Evolutionary conservation across 1,140 invertebrate genomes (phyloP), one percentile per base, ranked within the genome.

Genomic region (Meloidogyne exigua): DNA sequence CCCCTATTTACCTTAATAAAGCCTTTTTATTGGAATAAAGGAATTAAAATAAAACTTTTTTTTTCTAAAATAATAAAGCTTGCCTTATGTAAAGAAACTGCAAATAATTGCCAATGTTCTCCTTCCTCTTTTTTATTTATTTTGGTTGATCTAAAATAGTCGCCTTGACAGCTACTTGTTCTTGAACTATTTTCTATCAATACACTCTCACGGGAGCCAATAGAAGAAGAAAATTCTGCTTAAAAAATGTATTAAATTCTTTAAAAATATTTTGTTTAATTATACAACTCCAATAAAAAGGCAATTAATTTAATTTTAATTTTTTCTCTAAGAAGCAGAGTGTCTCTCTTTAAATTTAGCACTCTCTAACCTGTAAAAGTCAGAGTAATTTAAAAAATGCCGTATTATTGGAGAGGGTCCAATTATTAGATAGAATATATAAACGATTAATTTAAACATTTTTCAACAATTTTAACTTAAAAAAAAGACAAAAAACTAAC

Each of bases 71-170:
- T n/a, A 57, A 0, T 9, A 57, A n/a, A 15, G 2, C 71, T 64
- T 15, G 65, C 71, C 21, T 65, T 73, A 26, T 73, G 71, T 7
- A 73, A 65, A 4, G 71, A 64, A 11, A 73, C 65, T 32, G 71
- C 71, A 36, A 73, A 73, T 32, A 73, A 63, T 36, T 73, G 71
- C 71, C 71, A 73, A 32, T 73, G 57, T 63, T 73, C 57, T 65
- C 65, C 39, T 4, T 57, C 49, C 5, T 57, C 18, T 57, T 57
- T 57, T 39, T 73, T 65, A 28, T 36, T 73, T 21, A 28, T 57
- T 21, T 73, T 73, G 12, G 21, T 73, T n/a, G 21, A 64, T 21
- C 28, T 32, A 62, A 26, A 57, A 57, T 57, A 57, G 9, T 57
- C 49, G 4, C 49, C 18, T 1, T n/a, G 18, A 57, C n/a, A 21